A percentile compares a stretch with the other conserved stretches of the same genome.
Conservation (phyloP, 2,888 invertebrate species). For the Prenolepis imparis region DNA sequence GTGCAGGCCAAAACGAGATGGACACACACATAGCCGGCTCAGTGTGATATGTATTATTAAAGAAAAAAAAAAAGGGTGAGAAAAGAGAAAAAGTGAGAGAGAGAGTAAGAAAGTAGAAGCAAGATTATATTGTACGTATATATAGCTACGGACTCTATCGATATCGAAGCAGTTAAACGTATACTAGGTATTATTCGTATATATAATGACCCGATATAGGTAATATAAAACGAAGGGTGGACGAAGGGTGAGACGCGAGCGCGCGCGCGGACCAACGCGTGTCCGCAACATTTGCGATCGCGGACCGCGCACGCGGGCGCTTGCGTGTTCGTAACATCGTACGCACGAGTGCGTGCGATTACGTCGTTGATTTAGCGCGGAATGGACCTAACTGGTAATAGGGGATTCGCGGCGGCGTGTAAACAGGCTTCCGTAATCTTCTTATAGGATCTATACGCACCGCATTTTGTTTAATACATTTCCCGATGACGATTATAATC, state of each 20-base stretch:
- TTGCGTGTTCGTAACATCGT: conserved; percentile 47
- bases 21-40: conserved; percentile 84
- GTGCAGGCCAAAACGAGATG: conserved; percentile 75
- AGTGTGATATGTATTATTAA: conserved; percentile 85
- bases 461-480: conserved; percentile 39
- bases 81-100: neutral
- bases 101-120: conserved; percentile 31
- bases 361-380: conserved; percentile 67
- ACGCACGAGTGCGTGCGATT: conserved; percentile 56
- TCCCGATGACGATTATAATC: neutral
- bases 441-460: conserved; percentile 36
- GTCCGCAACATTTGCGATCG: conserved; percentile 33
- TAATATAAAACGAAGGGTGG: conserved; percentile 16
- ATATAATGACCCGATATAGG: conserved; percentile 60
- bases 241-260: conserved; percentile 45
- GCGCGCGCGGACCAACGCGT: conserved; percentile 46
- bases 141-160: conserved; percentile 65
- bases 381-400: conserved; percentile 67
- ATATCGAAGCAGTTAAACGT: conserved; percentile 70
- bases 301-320: conserved; percentile 55
- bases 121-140: conserved; percentile 73
- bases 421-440: conserved; percentile 55
- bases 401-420: conserved; percentile 37
- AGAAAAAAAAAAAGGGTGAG: conserved; percentile 70
- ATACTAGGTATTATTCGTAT: conserved; percentile 75